Conservation (phyloP, 2,113 vertebrate species). For the Dolichotis patagonum region DNA sequence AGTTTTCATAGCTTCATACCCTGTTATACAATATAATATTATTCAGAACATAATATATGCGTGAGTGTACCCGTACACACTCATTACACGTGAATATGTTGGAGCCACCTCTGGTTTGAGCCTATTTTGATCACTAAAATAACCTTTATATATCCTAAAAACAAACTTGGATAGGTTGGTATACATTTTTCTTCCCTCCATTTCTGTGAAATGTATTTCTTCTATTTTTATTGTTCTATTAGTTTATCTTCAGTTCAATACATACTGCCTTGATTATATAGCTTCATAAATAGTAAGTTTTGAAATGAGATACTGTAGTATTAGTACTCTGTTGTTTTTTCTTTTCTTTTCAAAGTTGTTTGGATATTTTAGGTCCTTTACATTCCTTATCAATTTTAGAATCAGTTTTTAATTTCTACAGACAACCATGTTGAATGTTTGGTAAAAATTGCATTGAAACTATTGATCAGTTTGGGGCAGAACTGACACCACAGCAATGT, state of each 20-base stretch:
- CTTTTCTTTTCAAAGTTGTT: background rate
- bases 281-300: background rate
- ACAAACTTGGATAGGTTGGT: background rate
- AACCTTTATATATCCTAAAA: background rate
- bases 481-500: background rate
- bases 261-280: background rate
- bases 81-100: background rate
- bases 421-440: no score
- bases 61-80: background rate
- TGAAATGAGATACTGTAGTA: background rate
- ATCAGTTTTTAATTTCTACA: background rate
- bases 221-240: background rate
- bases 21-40: background rate
- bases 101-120: background rate
- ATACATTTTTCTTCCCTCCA: background rate
- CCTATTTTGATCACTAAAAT: background rate
- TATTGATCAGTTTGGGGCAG: background rate
- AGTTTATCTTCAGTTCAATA: background rate
- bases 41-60: background rate
- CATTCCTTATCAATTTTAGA: background rate
- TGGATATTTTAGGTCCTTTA: background rate
- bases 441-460: background rate
- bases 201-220: background rate
- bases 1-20: background rate
- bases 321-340: background rate